phyloP scores from a whole-genome alignment of 2,113 vertebrate genomes.

The Nesospiza acunhae region DNA sequence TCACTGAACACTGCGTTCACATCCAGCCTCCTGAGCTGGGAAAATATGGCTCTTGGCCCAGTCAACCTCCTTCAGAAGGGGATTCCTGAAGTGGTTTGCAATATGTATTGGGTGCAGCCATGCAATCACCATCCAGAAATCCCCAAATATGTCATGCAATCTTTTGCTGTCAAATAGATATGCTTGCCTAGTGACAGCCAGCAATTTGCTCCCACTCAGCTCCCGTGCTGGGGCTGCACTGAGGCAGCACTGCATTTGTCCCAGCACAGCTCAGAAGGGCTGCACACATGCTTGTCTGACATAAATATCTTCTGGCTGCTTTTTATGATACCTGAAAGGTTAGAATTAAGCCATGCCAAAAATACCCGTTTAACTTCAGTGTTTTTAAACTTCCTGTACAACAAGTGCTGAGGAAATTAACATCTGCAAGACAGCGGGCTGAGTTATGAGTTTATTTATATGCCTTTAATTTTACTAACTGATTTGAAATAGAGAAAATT shows the following conservation, averaged over 20 bases:
- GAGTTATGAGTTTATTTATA: neutral
- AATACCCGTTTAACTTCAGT: neutral
- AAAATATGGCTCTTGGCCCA: neutral
- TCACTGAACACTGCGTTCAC: neutral
- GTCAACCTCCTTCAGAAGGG: neutral
- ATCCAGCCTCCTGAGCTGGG: neutral
- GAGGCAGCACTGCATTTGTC: fast-evolving
- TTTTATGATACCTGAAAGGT: neutral
- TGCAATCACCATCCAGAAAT: neutral
- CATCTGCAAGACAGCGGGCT: neutral
- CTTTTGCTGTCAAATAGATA: neutral
- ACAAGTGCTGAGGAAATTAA: neutral
- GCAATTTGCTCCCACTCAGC: neutral
- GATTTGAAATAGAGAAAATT: neutral
- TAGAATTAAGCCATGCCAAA: slow-evolving; percentile 6
- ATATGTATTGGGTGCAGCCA: neutral
- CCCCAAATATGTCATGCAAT: neutral
- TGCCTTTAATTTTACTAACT: neutral
- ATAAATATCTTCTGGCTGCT: neutral
- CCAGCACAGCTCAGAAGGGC: neutral
- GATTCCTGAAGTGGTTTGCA: slow-evolving; percentile 12
- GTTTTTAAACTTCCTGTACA: neutral
- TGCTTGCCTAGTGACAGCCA: neutral
- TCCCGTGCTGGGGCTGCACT: fast-evolving
- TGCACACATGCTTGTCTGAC: neutral